Evolutionary conservation across 2,888 invertebrate genomes (phyloP), one percentile per base, ranked within the genome.

Genomic region (Aphodius sticticus): DNA sequence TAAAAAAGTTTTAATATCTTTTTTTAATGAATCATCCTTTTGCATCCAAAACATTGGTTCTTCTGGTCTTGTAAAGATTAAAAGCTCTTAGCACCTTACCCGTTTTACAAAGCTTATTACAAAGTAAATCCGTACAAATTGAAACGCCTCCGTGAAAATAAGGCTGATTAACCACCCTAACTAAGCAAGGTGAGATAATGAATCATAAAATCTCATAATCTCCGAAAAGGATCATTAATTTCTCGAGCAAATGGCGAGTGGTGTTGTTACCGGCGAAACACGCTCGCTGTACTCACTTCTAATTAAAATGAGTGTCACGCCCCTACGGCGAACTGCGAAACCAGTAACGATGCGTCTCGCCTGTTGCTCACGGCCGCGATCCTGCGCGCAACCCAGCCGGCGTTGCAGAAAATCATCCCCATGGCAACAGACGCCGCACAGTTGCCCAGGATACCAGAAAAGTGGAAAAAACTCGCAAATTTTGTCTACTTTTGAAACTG

Each of bases 131-230:
- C 53, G 7, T 9, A 53, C 53, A 53, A 53, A 53, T 53, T 53
- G 53, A 53, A 53, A 53, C 53, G 12, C 9, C 53, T 53, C 2
- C 53, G 2, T 7, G 3, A 5, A 53, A 53, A 53, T 53, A 53
- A 53, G 53, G 9, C 53, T 53, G 7, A 53, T 53, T 53, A 53
- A 53, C 53, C 53, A 53, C 53, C 53, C 53, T 53, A 53, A 53
- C 53, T 53, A 53, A 53, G 53, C 53, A 53, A 53, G 53, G 53
- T 53, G 53, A 53, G 53, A 53, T 53, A 53, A 53, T 53, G 53
- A 53, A 53, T 53, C 53, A 53, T 53, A 53, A 53, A 53, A 53
- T 53, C 53, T 53, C 53, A 53, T 53, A 53, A 53, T 53, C 53
- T 53, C 9, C 53, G 53, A 53, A 53, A 53, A 53, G 53, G 53